Evolutionary conservation across 2,888 invertebrate species (phyloP).

Genomic region (Cosmopolites sordidus): DNA sequence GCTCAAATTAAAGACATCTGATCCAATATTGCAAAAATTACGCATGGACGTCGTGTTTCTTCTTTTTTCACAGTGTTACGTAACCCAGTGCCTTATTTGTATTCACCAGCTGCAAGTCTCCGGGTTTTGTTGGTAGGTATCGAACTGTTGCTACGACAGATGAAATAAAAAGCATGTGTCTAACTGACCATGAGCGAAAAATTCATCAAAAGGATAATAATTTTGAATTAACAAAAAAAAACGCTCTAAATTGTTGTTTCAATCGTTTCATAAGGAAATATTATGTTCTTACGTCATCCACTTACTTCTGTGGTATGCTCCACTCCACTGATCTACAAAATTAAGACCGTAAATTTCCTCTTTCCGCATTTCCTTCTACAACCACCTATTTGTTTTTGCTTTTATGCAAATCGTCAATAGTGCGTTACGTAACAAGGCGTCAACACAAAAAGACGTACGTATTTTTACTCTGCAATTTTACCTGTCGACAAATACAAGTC

Average conservation of each 20-base stretch:
- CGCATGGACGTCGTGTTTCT: slow-evolving; percentile 7
- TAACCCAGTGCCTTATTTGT: slow-evolving; percentile 22
- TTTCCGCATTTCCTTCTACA: slow-evolving; percentile 19
- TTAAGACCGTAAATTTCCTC: slow-evolving; percentile 15
- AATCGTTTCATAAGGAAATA: slow-evolving; percentile 5
- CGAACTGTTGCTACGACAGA: slow-evolving; percentile 16
- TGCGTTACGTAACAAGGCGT: background rate
- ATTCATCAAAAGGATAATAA: no score
- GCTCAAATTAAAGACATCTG: slow-evolving; percentile 9
- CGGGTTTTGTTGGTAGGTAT: slow-evolving; percentile 6
- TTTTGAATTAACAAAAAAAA: no score
- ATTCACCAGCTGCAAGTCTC: slow-evolving; percentile 22
- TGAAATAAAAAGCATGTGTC: slow-evolving; percentile 22
- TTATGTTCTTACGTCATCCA: slow-evolving; percentile 4
- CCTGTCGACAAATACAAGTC: no score
- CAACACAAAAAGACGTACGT: no score
- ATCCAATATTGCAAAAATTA: slow-evolving; percentile 15
- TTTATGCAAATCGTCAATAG: slow-evolving; percentile 1
- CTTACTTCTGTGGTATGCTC: slow-evolving; percentile 12
- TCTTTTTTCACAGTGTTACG: slow-evolving; percentile 18
- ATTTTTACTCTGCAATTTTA: no score
- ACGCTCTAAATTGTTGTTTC: background rate
- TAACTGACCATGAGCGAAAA: slow-evolving; percentile 4
- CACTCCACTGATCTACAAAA: slow-evolving; percentile 21
- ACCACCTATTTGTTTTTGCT: background rate